phyloP scores from a whole-genome alignment of 2,797 vertebrate species.

The Octomys mimax region DNA sequence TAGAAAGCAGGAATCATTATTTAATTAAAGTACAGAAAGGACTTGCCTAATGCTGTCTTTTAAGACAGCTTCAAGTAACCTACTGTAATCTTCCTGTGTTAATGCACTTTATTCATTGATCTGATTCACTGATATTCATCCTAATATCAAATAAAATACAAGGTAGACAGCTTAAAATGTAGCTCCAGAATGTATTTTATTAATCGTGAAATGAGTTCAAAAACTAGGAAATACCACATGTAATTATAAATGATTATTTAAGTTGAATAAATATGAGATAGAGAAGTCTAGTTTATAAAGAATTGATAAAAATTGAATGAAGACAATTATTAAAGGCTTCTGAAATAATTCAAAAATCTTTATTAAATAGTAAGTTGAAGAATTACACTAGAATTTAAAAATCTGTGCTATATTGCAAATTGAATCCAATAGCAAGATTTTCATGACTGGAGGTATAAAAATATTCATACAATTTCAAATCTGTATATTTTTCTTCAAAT shows the following conservation, averaged over 20 bases:
- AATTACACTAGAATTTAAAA: background rate
- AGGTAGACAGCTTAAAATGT: background rate
- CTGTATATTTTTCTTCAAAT: background rate
- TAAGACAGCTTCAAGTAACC: constrained; percentile 46
- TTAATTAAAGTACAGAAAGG: constrained; percentile 50
- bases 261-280: background rate
- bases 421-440: background rate
- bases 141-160: constrained; percentile 5
- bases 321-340: background rate
- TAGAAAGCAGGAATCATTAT: constrained; percentile 54
- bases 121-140: constrained; percentile 17
- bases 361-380: constrained; percentile 24
- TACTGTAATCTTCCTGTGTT: constrained; percentile 36
- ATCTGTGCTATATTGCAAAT: background rate
- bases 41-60: constrained; percentile 32
- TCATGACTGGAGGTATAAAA: background rate
- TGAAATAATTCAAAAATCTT: constrained; percentile 43
- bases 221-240: background rate
- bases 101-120: constrained; percentile 6
- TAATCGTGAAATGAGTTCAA: constrained; percentile 8
- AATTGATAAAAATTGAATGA: background rate
- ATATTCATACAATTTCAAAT: constrained; percentile 14
- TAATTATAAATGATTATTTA: constrained; percentile 53
- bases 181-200: constrained; percentile 32
- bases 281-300: constrained; percentile 30